phyloP scores from a whole-genome alignment of 1,140 invertebrate genomes.

The Pseudomyrmex concolor region DNA sequence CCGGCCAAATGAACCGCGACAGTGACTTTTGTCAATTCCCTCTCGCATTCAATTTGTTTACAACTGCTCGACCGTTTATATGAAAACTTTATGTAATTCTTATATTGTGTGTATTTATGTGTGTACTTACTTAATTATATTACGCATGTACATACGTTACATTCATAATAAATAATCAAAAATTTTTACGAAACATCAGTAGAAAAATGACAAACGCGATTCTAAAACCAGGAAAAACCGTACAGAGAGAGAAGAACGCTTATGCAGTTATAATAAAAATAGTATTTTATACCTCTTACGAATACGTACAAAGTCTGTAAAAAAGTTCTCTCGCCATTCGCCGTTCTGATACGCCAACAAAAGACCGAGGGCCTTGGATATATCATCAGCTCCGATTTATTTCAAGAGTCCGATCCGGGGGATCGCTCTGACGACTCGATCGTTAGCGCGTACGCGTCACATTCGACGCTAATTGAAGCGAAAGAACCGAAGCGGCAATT shows the following conservation, averaged over 20 bases:
- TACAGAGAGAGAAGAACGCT: too few relatives aligned
- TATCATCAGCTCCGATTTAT: constrained; percentile 58
- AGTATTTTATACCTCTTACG: background rate
- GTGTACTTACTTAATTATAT: background rate
- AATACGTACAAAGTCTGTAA: constrained; percentile 7
- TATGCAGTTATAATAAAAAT: too few relatives aligned
- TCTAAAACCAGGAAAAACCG: too few relatives aligned
- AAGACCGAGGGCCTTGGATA: constrained; percentile 54
- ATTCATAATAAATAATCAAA: background rate
- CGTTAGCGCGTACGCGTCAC: constrained; percentile 55
- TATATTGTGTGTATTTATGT: too few relatives aligned
- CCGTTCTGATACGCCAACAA: constrained; percentile 51
- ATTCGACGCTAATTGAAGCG: constrained; percentile 60
- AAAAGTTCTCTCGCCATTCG: constrained; percentile 22
- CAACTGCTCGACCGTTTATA: constrained; percentile 8
- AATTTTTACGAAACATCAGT: background rate
- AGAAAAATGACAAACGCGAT: background rate
- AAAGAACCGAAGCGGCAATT: constrained; percentile 57
- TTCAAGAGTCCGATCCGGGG: constrained; percentile 41
- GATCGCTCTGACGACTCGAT: constrained; percentile 52
- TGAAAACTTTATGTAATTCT: too few relatives aligned
- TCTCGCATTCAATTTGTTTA: constrained; percentile 9
- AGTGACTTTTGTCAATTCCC: constrained; percentile 31
- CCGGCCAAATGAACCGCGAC: constrained; percentile 55
- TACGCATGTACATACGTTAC: too few relatives aligned